phyloP scores from a whole-genome alignment of 2,113 vertebrate genomes.

The Mobula hypostoma region DNA sequence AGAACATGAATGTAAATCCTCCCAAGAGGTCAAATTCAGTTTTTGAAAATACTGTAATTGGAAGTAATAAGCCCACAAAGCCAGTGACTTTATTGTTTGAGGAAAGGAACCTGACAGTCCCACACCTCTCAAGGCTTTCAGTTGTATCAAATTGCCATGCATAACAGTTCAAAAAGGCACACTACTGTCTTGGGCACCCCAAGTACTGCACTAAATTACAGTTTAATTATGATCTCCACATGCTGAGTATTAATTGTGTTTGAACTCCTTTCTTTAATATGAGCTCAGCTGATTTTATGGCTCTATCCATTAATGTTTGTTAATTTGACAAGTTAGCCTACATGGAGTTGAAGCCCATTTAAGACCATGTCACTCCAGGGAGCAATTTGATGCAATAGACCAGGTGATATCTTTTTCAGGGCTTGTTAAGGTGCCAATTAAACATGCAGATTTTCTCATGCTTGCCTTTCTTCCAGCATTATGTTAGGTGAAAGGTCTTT shows the following conservation, averaged over 20 bases:
- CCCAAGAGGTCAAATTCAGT: not conserved
- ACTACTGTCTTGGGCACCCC: not conserved
- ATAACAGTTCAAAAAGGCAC: not conserved
- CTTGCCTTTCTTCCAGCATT: not conserved
- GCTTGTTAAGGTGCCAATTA: not conserved
- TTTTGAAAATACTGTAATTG: not conserved
- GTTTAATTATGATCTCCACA: not conserved
- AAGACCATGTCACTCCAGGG: not conserved
- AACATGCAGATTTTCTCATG: not conserved
- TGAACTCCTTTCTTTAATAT: not conserved
- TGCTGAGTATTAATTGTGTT: not conserved
- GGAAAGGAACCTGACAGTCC: not conserved
- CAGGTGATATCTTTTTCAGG: not conserved
- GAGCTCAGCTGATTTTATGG: not conserved
- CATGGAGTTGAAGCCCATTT: not conserved
- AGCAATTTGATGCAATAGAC: not conserved
- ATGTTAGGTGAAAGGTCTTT: not conserved
- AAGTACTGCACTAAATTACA: not conserved
- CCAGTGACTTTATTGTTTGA: not conserved
- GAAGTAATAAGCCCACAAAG: not conserved
- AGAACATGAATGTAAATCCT: not conserved
- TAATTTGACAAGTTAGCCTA: not conserved
- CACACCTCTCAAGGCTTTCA: not conserved
- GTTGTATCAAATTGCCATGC: not conserved
- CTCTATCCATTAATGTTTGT: not conserved